These are phyloP conservation scores for Dinocampus coccinellae DNA, from an alignment of 2,888 invertebrate species.

Conservation along the genomic window DNA sequence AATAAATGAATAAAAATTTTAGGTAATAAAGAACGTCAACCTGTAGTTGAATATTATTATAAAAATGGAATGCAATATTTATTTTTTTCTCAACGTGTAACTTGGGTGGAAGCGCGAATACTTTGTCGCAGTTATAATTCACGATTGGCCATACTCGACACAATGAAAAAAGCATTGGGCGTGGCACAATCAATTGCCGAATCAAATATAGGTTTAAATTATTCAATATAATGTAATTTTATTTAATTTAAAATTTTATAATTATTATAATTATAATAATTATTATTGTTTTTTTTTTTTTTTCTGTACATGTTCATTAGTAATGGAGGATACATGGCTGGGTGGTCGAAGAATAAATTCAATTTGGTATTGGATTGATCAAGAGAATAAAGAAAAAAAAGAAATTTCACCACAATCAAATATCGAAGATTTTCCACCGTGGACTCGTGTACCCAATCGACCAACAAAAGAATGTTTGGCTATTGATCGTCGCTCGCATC, in stretches of 20 bases:
- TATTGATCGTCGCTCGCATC: conserved; percentile 70
- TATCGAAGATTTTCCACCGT: conserved; percentile 70
- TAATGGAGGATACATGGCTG: conserved; percentile 54
- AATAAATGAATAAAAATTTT: too few relatives aligned
- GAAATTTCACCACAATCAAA: conserved; percentile 68
- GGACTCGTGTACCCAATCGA: conserved; percentile 68
- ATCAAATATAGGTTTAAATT: conserved; percentile 70
- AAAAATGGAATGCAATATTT: conserved; percentile 70
- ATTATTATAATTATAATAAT: neutral
- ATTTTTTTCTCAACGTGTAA: conserved; percentile 70
- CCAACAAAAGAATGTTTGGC: conserved; percentile 69
- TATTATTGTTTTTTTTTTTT: neutral
- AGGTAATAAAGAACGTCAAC: conserved; percentile 47
- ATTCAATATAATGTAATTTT: conserved; percentile 3
- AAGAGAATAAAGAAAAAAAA: conserved; percentile 39
- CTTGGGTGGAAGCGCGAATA: conserved; percentile 71
- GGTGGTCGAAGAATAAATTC: conserved; percentile 49
- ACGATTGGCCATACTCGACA: conserved; percentile 68
- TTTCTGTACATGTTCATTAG: conserved; percentile 30
- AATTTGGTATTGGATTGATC: conserved; percentile 50
- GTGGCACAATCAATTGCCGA: conserved; percentile 71
- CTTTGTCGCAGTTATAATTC: conserved; percentile 58
- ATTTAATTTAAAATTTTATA: neutral
- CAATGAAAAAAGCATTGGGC: conserved; percentile 70
- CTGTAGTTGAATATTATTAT: conserved; percentile 60